phyloP scores from a whole-genome alignment of 1,140 invertebrate genomes.

The Agraylea sexmaculata region DNA sequence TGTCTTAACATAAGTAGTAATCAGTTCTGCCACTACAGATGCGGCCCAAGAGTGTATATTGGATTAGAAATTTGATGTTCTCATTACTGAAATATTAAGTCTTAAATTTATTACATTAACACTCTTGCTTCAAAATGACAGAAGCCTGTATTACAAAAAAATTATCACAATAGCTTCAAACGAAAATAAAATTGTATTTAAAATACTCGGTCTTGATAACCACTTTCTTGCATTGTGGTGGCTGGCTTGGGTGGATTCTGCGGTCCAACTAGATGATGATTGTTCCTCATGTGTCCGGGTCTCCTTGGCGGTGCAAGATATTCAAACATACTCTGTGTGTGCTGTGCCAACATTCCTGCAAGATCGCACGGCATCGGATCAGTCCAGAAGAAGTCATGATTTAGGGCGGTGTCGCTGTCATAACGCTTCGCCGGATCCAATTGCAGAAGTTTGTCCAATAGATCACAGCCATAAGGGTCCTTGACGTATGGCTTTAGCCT shows the following conservation, averaged over 20 bases:
- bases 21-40: no score
- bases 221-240: conserved; percentile 46
- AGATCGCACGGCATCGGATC: conserved; percentile 91
- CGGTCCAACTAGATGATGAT: conserved; percentile 50
- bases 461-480: conserved; percentile 83
- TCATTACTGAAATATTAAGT: no score
- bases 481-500: conserved; percentile 85
- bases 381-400: conserved; percentile 98
- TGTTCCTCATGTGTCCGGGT: conserved; percentile 54
- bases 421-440: conserved; percentile 85
- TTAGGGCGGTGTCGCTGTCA: conserved; percentile 85
- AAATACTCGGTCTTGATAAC: conserved; percentile 68
- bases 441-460: conserved; percentile 85
- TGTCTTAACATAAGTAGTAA: no score
- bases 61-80: no score
- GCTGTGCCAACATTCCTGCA: conserved; percentile 85
- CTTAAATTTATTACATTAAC: not conserved
- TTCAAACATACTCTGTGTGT: conserved; percentile 94
- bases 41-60: no score
- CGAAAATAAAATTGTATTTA: conserved; percentile 30
- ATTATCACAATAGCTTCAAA: not conserved
- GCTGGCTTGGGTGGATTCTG: conserved; percentile 39
- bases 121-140: not conserved
- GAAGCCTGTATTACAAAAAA: not conserved
- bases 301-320: conserved; percentile 72